phyloP scores from a whole-genome alignment of 2,888 invertebrate species.

The Lasioglossum villosulum region DNA sequence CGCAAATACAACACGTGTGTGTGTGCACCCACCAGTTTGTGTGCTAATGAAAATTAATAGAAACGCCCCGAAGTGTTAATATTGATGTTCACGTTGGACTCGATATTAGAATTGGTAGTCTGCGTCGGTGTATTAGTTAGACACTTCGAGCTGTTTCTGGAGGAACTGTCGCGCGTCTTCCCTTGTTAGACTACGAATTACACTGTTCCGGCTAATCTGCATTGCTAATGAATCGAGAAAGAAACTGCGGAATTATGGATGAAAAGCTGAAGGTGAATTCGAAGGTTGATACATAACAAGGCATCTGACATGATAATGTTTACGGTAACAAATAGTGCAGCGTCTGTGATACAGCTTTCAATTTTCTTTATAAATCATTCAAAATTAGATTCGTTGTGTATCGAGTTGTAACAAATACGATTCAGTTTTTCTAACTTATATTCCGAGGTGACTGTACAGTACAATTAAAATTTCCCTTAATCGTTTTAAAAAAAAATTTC shows the following conservation, averaged over 20 bases:
- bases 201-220: not conserved
- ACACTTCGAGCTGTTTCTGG: not conserved
- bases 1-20: not conserved
- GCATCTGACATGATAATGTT: too few relatives aligned
- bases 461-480: too few relatives aligned
- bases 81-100: not conserved
- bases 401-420: too few relatives aligned
- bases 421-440: too few relatives aligned
- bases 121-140: not conserved
- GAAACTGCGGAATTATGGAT: constrained; percentile 1
- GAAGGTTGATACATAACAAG: not conserved
- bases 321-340: too few relatives aligned
- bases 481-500: too few relatives aligned
- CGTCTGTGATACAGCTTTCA: too few relatives aligned
- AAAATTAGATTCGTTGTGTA: too few relatives aligned
- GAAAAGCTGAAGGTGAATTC: not conserved
- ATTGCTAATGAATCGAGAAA: not conserved
- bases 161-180: not conserved
- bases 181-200: not conserved
- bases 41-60: constrained; percentile 14
- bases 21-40: not conserved
- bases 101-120: not conserved
- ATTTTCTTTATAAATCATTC: too few relatives aligned
- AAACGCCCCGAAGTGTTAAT: constrained; percentile 11
- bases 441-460: too few relatives aligned